Evolutionary conservation across 2,113 vertebrate genomes (phyloP).

Genomic region (Scortum barcoo): DNA sequence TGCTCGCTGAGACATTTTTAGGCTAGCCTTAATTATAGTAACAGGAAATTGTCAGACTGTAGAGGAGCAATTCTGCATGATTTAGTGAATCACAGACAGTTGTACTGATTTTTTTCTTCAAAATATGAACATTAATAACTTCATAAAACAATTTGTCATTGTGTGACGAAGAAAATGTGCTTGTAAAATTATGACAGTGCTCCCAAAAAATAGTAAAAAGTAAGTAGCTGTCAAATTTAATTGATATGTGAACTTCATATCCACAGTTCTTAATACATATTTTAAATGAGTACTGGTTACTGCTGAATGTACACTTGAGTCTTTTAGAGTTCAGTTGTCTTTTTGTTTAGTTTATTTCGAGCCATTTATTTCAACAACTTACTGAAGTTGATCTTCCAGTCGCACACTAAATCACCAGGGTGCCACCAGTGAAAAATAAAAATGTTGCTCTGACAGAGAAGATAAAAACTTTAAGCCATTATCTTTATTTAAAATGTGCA

Average conservation of each 20-base stretch:
- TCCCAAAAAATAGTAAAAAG: neutral
- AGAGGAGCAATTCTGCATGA: slow-evolving; percentile 5
- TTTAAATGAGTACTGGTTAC: neutral
- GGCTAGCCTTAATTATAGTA: slow-evolving; percentile 40
- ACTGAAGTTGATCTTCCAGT: slow-evolving; percentile 17
- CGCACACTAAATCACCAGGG: slow-evolving; percentile 16
- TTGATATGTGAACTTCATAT: slow-evolving; percentile 5
- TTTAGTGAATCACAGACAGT: slow-evolving; percentile 37
- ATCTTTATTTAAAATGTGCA: slow-evolving; percentile 42
- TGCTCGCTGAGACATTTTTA: slow-evolving; percentile 19
- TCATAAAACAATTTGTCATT: slow-evolving; percentile 1
- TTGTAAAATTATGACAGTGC: slow-evolving; percentile 3
- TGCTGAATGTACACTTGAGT: slow-evolving; percentile 18
- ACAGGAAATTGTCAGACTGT: slow-evolving; percentile 22
- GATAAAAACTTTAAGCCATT: slow-evolving; percentile 41
- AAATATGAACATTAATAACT: slow-evolving; percentile 5
- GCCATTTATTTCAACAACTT: slow-evolving; percentile 47
- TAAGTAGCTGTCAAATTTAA: neutral
- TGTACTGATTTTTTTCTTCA: slow-evolving; percentile 6
- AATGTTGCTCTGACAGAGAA: slow-evolving; percentile 20
- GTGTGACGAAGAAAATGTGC: neutral
- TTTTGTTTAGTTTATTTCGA: slow-evolving; percentile 36
- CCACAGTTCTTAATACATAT: neutral
- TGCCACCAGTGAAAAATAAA: slow-evolving; percentile 28
- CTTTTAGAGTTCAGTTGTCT: slow-evolving; percentile 16